Conservation (phyloP, 2,888 invertebrate genomes). For the Trachelus stipa region DNA sequence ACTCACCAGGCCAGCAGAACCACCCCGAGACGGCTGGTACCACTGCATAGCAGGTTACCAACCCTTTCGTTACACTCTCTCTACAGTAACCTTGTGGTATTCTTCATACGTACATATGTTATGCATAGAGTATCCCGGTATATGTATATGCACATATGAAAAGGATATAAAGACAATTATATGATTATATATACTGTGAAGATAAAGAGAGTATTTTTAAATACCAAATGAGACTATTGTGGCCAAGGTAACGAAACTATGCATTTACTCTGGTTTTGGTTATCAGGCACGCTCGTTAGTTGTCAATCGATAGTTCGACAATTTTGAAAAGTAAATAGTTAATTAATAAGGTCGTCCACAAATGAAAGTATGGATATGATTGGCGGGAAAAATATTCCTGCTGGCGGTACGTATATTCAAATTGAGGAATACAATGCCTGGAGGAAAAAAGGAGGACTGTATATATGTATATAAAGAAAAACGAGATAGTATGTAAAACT, state of each 20-base stretch:
- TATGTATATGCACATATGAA: neutral
- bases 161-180: neutral
- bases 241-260: neutral
- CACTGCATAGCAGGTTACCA: constrained; percentile 18
- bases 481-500: neutral
- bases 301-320: neutral
- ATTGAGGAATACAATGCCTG: neutral
- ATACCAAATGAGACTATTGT: neutral
- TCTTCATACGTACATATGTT: neutral
- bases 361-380: neutral
- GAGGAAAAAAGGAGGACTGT: too few relatives aligned
- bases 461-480: neutral
- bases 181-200: neutral
- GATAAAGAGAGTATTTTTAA: constrained; percentile 3
- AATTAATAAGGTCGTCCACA: neutral
- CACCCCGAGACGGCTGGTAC: constrained; percentile 24
- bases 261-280: neutral
- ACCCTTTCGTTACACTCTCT: neutral
- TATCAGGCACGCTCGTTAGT: neutral
- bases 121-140: neutral
- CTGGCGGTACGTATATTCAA: neutral
- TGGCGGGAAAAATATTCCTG: neutral
- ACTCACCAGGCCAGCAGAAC: constrained; percentile 16
- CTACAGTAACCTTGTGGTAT: neutral
- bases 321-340: neutral